Evolutionary conservation across 2,113 vertebrate genomes (phyloP), one percentile per base, ranked within the genome.

Genomic region (Caretta caretta): DNA sequence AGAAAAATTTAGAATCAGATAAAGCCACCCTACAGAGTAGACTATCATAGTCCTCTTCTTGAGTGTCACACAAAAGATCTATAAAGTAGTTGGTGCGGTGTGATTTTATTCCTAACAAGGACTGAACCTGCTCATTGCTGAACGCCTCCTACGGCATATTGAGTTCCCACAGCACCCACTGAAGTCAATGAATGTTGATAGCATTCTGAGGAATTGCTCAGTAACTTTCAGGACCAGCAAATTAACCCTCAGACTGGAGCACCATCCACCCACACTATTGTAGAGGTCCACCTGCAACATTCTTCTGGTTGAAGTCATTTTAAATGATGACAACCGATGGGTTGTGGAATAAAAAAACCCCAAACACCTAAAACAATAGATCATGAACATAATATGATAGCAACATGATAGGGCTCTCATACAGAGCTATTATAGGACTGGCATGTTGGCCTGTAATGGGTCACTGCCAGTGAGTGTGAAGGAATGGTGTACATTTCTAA

Each of bases 361-460:
- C 56, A 53, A 53, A 16, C 53, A 54, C 57, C 0, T 0, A 49
- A 53, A 85, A n/a, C 25, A n/a, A 78, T 78, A 78, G 42, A 78
- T 56, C 3, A 0, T 11, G 12, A 0, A 0, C 25, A 24, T 91
- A 80, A 78, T 69, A 81, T 5, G 24, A 46, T 91, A 56, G 62
- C 62, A 83, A 78, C 42, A 49, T 0, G 0, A 49, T 38, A 83
- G 0, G 1, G 35, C 50, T 19, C 0, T 0, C 54, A 11, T 8
- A 81, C 35, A 59, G 82, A 46, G 46, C 59, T 46, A 48, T 2
- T 11, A 29, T 76, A 38, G 65, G 65, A 72, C n/a, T 38, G 65
- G 65, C 65, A 38, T 72, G 65, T 72, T 72, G 65, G 65, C 65
- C 65, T 72, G 65, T 22, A 72, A 72, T 38, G 22, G 46, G n/a